Evolutionary conservation across 2,113 vertebrate species (phyloP).

Genomic region (Ascaphus truei): DNA sequence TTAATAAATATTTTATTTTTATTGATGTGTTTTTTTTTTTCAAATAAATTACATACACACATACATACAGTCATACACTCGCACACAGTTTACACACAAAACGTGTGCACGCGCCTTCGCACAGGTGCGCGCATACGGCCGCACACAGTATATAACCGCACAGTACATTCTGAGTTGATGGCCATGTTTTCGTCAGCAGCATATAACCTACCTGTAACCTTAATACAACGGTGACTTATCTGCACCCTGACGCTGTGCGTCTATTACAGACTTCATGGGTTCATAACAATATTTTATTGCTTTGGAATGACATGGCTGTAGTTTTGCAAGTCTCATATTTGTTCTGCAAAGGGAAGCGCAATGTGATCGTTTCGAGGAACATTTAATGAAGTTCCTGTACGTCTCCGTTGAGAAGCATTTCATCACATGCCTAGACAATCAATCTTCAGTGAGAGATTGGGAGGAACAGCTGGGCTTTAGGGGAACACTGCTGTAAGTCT

Average conservation of each 20-base stretch:
- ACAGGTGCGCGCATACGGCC: no score
- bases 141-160: no score
- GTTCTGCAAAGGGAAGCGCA: constrained; percentile 3
- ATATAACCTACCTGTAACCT: no score
- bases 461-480: constrained; percentile 59
- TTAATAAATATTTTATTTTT: no score
- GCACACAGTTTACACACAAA: no score
- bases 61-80: no score
- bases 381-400: constrained; percentile 44
- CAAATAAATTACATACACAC: no score
- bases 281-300: not conserved
- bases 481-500: constrained; percentile 65
- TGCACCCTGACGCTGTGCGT: not conserved
- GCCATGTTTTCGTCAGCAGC: no score
- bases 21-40: no score
- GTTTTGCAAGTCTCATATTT: not conserved
- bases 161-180: no score
- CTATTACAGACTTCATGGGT: not conserved
- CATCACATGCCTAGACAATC: constrained; percentile 74
- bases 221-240: not conserved
- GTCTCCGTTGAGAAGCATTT: constrained; percentile 62
- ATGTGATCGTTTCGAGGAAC: constrained; percentile 11
- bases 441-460: constrained; percentile 57
- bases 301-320: not conserved
- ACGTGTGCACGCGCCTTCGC: no score